Base-by-base conservation (phyloP, 2,113 vertebrate species). In the Ictidomys tridecemlineatus region DNA sequence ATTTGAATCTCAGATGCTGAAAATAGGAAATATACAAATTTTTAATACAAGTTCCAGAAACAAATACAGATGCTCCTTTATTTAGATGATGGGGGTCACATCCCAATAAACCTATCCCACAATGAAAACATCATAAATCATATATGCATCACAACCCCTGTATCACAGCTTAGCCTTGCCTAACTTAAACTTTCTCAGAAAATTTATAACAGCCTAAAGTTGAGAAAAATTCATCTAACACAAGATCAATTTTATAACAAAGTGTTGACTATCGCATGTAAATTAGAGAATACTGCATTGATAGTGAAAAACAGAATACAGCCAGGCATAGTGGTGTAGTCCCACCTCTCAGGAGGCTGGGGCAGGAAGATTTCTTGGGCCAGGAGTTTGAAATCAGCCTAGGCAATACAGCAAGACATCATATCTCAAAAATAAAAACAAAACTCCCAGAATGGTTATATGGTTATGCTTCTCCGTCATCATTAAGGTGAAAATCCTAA, bases 1-100 rank as follows among this genome's bases (percentile, higher is more conserved):
- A 99, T 99, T 98, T 99, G 99, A 98, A 99, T 99, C 98, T 99
- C 99, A 11, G 99, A 99, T 1, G 99, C 99, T 99, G 97, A 70
- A 97, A 48, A 96, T 2, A 87, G 13, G 93, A 98, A 97, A 85
- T 76, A 96, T 18, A 67, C 51, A 45, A 65, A 93, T 87, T 89
- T 53, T 77, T 77, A 93, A 34, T 9, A 28, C 26, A 85, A 58
- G 20, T 80, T 61, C 83, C 87, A 88, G 37, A 96, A 91, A 90
- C 63, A 96, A 94, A 91, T n/a, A 28, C 63, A 86, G 22, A 39
- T 70, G 69, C 8, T 69, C 72, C n/a, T 90, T 30, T 42, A 65
- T 12, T 67, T 74, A 63, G n/a, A 76, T 32, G 61, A 67, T 77
- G n/a, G 77, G 56, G 30, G 70, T 30, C 45, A 67, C 32, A 85